These are phyloP conservation scores for Acrocyrtus sp. DNA, from an alignment of 2,888 invertebrate genomes.

Conservation along the genomic window DNA sequence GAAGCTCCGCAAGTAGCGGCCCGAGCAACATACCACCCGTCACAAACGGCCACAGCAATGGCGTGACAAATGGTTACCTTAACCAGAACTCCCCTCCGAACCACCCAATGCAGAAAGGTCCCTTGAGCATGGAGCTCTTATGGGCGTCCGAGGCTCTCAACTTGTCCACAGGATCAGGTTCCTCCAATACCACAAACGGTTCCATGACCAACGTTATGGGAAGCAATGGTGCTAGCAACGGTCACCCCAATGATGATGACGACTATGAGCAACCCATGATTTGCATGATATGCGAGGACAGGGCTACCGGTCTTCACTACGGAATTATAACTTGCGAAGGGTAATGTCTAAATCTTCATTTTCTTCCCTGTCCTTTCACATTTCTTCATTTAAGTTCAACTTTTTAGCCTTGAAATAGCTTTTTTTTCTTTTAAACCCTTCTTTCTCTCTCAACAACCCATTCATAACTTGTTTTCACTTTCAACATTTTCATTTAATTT, in stretches of 20 bases:
- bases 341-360: slow-evolving; percentile 68
- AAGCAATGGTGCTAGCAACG: slow-evolving; percentile 32
- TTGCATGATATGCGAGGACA: slow-evolving; percentile 98
- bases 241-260: slow-evolving; percentile 66
- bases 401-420: background rate
- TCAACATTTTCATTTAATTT: background rate
- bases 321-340: slow-evolving; percentile 99
- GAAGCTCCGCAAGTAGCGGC: slow-evolving; percentile 24
- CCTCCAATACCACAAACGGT: slow-evolving; percentile 57
- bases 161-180: slow-evolving; percentile 59
- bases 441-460: background rate
- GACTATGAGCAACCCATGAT: slow-evolving; percentile 95
- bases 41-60: slow-evolving; percentile 65
- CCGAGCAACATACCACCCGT: slow-evolving; percentile 38
- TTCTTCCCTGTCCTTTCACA: slow-evolving; percentile 20
- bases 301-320: slow-evolving; percentile 97
- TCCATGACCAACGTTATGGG: slow-evolving; percentile 38
- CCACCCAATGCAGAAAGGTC: slow-evolving; percentile 65
- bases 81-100: slow-evolving; percentile 58
- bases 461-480: background rate
- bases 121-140: slow-evolving; percentile 89
- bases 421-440: slow-evolving; percentile 15
- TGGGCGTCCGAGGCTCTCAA: slow-evolving; percentile 70
- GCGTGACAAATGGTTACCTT: slow-evolving; percentile 53
- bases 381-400: slow-evolving; percentile 6